Base-by-base conservation (phyloP, 2,888 invertebrate species). In the Dasysyrphus albostriatus region DNA sequence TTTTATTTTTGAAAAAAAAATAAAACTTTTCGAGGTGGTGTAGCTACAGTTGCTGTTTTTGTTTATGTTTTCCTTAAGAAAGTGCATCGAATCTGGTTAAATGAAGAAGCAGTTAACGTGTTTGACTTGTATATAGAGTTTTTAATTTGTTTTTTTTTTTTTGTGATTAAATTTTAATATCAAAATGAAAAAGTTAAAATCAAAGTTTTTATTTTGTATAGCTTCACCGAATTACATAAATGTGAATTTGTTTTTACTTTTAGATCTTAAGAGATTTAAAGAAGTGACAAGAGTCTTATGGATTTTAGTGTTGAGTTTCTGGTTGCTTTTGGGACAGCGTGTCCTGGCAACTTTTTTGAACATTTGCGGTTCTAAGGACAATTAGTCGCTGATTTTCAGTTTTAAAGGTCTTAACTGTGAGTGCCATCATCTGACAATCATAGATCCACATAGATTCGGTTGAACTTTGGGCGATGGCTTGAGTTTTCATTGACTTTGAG, bases 61-160 rank as follows among this genome's bases (percentile, higher is more conserved):
- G 63, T 67, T 67, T 67, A 49, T 67, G 34, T 67, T 47, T 49
- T 32, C 14, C 19, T 67, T 34, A 14, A 34, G 49, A 49, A 49
- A 67, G 49, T 67, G 34, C 49, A 67, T 67, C 16, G 49, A 67
- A 34, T 67, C 37, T 67, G 34, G 65, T 49, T 67, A 67, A 67
- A 67, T 67, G 49, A 49, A 49, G 65, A 67, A 67, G 49, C 34
- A 67, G 65, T 67, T 67, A 67, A 49, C 49, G 16, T 67, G 65
- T 67, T 67, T 67, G 65, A 67, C 65, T 67, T 67, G 47, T 12
- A 32, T 47, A 32, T 34, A 34, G 47, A 49, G 65, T 67, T 67
- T 67, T 49, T 67, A 34, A 67, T 32, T 32, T 42, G 37, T 37
- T 44, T 59, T 16, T 63, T 47, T 63, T 47, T 63, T 32, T 32